Conservation (phyloP, 1,140 invertebrate species). For the Cydia splendana region DNA sequence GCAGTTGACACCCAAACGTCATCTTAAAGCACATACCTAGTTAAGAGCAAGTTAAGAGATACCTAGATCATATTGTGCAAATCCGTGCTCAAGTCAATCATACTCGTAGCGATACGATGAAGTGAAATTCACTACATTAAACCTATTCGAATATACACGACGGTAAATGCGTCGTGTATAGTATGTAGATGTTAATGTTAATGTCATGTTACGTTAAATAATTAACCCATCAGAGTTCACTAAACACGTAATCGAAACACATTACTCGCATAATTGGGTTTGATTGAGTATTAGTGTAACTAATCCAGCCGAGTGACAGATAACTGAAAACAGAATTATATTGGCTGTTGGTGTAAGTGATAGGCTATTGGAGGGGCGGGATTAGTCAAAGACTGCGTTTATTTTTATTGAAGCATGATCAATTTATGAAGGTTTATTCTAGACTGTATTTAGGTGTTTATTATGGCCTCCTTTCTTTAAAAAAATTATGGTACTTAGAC, state of each 20-base stretch:
- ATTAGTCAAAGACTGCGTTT: too few relatives aligned
- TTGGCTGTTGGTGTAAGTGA: background rate
- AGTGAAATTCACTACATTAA: background rate
- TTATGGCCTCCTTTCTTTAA: too few relatives aligned
- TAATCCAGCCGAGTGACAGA: conserved; percentile 27
- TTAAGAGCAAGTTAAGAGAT: too few relatives aligned
- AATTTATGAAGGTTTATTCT: too few relatives aligned
- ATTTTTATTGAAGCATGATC: too few relatives aligned
- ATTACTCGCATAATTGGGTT: conserved; percentile 30
- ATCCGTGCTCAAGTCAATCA: too few relatives aligned
- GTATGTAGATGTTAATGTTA: conserved; percentile 18
- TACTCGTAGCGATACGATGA: background rate
- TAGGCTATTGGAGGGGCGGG: background rate
- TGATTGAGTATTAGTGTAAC: conserved; percentile 32
- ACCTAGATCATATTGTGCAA: too few relatives aligned
- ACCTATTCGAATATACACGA: background rate
- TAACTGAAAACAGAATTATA: conserved; percentile 30
- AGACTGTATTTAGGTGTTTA: too few relatives aligned
- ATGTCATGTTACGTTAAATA: conserved; percentile 23
- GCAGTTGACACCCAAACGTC: too few relatives aligned
- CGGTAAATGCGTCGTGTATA: too few relatives aligned
- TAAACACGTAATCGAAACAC: conserved; percentile 30
- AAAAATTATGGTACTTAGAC: too few relatives aligned
- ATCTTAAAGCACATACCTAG: too few relatives aligned
- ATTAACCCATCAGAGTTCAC: conserved; percentile 18